Evolutionary conservation across 2,888 invertebrate species (phyloP).

Genomic region (Lasioglossum malachurum): DNA sequence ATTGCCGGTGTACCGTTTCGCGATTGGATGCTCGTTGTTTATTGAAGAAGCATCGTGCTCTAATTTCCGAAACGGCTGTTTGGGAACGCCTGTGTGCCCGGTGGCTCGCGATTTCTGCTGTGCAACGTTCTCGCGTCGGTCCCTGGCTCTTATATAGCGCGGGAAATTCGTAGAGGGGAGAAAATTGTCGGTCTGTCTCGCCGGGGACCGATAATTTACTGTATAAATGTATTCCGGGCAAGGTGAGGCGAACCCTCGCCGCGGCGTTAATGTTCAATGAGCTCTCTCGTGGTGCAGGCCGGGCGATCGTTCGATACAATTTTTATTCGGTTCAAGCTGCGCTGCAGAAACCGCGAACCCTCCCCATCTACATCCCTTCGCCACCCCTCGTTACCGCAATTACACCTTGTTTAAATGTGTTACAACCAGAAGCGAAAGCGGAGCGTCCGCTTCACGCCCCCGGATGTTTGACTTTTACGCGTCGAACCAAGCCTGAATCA

Average conservation of each 20-base stretch:
- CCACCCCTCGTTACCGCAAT: conserved; percentile 5
- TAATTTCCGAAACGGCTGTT: conserved; percentile 2
- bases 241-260: conserved; percentile 33
- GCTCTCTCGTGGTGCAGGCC: conserved; percentile 16
- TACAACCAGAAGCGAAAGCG: background rate
- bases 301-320: background rate
- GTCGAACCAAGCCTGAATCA: background rate
- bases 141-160: conserved; percentile 43
- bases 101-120: conserved; percentile 41
- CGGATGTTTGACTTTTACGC: conserved; percentile 6
- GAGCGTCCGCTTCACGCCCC: background rate
- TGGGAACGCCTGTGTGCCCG: conserved; percentile 2
- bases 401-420: conserved; percentile 12
- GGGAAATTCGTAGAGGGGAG: conserved; percentile 43
- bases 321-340: conserved; percentile 2
- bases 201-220: conserved; percentile 47
- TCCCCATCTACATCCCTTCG: background rate
- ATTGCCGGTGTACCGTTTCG: background rate
- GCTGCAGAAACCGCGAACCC: conserved; percentile 1
- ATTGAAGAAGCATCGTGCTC: background rate
- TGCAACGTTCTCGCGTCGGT: conserved; percentile 27
- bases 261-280: conserved; percentile 50
- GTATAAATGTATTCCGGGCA: conserved; percentile 48
- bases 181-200: conserved; percentile 45
- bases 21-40: background rate